Base-by-base conservation (phyloP, 2,888 invertebrate species). In the Hirtodrosophila histrioides region DNA sequence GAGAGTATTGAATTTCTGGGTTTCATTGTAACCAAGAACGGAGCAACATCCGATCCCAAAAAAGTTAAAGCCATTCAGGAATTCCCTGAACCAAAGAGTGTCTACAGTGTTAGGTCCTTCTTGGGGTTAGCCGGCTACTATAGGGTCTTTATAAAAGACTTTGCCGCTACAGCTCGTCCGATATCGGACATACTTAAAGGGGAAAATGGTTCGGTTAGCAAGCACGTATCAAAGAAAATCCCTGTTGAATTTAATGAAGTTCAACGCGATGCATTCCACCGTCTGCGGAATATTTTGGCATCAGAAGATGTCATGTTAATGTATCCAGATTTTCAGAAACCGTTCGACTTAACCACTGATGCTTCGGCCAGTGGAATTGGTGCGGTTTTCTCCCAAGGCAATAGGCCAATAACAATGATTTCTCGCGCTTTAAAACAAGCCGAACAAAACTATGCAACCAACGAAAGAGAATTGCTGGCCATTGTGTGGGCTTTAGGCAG, bases 281-380 rank as follows among this genome's bases (percentile, higher is more conserved):
- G 33, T 23, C 51, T 51, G 2, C 40, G 33, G 6, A 51, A 24
- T 3, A 41, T 51, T 3, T 3, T 39, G 37, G 44, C 54, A 44
- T 54, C 29, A n/a, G 44, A 54, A 29, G 54, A 51, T 91, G 91
- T 90, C 84, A 91, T 53, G 84, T 73, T 53, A 77, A 91, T 0
- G 53, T 91, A 23, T 43, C 80, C 37, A 89, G 90, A 4, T 41
- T 91, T 11, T 82, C 83, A 75, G 87, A 87, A 1, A 61, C 56
- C 44, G 4, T 57, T 57, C 43, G 43, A 50, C 11, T 36, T 57
- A 49, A 49, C 57, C 12, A 58, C 50, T n/a, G 49, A 57, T 36
- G 43, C 53, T 43, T 44, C 44, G 10, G 39, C 37, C 4, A 50
- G 27, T 6, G 27, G 37, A 11, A 37, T 37, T 17, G 37, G 27